These are phyloP conservation scores for Linurgus olivaceus DNA, from an alignment of 2,797 vertebrate species.

Conservation along the genomic window DNA sequence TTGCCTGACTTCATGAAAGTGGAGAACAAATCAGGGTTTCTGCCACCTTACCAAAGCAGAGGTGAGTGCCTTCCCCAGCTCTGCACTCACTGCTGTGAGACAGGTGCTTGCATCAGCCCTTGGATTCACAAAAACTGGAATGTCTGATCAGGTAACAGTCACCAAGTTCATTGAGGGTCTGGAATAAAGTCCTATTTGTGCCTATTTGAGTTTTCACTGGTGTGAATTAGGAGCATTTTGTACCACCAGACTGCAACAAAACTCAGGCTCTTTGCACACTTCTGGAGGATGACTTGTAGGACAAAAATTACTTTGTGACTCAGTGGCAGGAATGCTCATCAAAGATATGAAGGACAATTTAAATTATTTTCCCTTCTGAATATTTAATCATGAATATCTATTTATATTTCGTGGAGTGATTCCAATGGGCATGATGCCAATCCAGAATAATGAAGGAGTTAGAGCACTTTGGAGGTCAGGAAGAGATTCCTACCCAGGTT, in stretches of 20 bases:
- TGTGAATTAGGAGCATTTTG: fast-evolving
- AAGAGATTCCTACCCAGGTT: not conserved
- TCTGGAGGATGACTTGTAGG: not conserved
- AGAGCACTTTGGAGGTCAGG: not conserved
- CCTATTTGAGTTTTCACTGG: not conserved
- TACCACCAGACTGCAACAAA: not conserved
- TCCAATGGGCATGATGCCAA: not conserved
- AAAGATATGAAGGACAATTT: not conserved
- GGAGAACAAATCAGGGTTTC: not conserved
- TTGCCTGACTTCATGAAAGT: not conserved
- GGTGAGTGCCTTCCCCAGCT: not conserved
- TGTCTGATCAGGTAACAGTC: not conserved
- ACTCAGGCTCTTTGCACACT: fast-evolving
- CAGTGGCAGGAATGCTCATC: not conserved
- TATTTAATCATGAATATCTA: not conserved
- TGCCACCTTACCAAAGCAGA: not conserved
- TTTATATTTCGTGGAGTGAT: not conserved
- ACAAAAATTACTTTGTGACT: not conserved
- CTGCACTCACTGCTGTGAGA: not conserved
- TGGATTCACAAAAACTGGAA: not conserved
- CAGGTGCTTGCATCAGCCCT: not conserved
- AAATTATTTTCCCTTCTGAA: not conserved
- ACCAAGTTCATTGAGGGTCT: not conserved
- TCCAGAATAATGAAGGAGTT: not conserved
- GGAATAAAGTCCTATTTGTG: not conserved